Evolutionary conservation across 2,797 vertebrate genomes (phyloP).

Genomic region (Pangasius larnaudii): DNA sequence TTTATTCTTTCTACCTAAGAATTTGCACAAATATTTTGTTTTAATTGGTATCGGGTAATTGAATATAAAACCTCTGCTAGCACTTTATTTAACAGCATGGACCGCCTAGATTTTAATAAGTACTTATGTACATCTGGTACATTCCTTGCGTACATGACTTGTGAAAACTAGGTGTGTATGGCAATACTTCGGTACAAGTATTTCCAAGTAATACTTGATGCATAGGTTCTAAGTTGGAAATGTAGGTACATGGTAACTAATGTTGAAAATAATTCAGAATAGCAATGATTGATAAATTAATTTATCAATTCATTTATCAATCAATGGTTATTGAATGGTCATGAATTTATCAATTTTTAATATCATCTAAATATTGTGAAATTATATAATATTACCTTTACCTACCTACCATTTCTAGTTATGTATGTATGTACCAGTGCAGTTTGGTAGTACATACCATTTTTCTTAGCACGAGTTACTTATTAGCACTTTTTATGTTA

Average conservation of each 20-base stretch:
- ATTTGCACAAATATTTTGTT: neutral
- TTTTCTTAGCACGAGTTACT: neutral
- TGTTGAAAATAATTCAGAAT: neutral
- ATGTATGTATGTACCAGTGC: neutral
- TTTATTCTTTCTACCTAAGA: conserved; percentile 28
- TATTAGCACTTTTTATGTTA: neutral
- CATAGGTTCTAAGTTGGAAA: neutral
- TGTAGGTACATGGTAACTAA: neutral
- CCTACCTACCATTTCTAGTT: neutral
- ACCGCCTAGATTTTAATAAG: neutral
- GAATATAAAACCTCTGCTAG: neutral
- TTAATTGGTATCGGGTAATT: neutral
- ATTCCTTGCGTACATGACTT: neutral
- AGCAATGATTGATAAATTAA: neutral
- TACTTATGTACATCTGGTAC: neutral
- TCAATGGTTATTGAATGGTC: neutral
- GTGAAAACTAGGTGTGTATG: neutral
- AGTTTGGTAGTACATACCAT: neutral
- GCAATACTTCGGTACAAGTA: neutral
- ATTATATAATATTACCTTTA: neutral
- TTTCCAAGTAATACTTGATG: neutral
- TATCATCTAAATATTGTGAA: too few species aligned
- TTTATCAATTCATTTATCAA: neutral
- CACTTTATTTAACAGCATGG: neutral
- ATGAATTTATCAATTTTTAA: neutral